Percentiles rank a stretch among this genome's conserved stretches.
These are phyloP conservation scores for Poeciliopsis retropinna DNA, from an alignment of 2,113 vertebrate species.

Conservation along the genomic window DNA sequence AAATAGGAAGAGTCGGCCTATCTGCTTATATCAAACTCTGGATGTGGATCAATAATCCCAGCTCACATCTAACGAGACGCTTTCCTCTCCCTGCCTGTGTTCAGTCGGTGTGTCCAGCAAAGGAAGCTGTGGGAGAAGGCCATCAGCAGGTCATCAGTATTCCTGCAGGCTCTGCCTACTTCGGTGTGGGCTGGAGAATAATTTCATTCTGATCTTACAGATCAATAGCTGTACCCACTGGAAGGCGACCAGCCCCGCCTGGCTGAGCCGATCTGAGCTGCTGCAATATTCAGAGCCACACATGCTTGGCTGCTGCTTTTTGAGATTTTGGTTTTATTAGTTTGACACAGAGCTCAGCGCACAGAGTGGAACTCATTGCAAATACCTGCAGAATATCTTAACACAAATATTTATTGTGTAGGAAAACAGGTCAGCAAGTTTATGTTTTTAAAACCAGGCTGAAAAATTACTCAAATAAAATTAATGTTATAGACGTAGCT, in stretches of 20 bases:
- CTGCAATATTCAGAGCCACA: conserved; percentile 33
- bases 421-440: neutral
- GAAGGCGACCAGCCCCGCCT: conserved; percentile 52
- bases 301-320: conserved; percentile 5
- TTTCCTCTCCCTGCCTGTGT: conserved; percentile 20
- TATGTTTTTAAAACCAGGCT: neutral
- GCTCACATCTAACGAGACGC: conserved; percentile 47
- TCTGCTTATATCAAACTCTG: conserved; percentile 46
- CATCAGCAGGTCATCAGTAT: conserved; percentile 72
- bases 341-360: conserved; percentile 12
- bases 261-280: conserved; percentile 27
- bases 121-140: conserved; percentile 67
- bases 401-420: neutral
- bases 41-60: conserved; percentile 62
- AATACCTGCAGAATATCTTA: neutral
- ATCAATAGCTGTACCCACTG: conserved; percentile 64
- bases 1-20: conserved; percentile 24
- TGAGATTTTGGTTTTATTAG: conserved; percentile 7
- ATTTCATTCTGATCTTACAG: conserved; percentile 71
- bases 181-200: conserved; percentile 72
- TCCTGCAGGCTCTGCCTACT: conserved; percentile 66
- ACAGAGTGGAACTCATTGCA: neutral
- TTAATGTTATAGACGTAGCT: neutral
- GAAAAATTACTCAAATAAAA: neutral
- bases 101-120: conserved; percentile 38